phyloP scores from a whole-genome alignment of 2,113 vertebrate genomes.

The Callopanchax toddi region DNA sequence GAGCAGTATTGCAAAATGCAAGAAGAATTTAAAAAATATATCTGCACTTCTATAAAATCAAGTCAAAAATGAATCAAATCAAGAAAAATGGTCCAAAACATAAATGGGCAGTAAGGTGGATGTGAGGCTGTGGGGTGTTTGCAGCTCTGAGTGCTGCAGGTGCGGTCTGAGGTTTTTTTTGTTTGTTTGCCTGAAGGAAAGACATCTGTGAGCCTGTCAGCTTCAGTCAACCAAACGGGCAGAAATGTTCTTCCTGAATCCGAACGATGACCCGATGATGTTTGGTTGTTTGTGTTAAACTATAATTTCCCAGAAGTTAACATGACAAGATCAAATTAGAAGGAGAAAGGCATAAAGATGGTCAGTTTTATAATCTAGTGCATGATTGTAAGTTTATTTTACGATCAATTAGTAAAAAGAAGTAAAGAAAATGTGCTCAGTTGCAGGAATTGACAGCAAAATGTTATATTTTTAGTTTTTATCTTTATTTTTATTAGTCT shows the following conservation, averaged over 20 bases:
- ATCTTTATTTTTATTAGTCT: not conserved
- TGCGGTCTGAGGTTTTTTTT: constrained; percentile 38
- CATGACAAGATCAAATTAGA: not conserved
- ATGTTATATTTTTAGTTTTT: not conserved
- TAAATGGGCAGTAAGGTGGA: constrained; percentile 14
- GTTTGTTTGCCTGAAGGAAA: constrained; percentile 20
- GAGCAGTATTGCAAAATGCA: no score
- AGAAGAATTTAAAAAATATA: no score
- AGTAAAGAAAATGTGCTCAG: not conserved
- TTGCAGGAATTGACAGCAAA: not conserved
- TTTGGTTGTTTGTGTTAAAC: constrained; percentile 1
- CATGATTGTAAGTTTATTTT: not conserved
- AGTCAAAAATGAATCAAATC: not conserved
- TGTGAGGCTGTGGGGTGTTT: constrained; percentile 12
- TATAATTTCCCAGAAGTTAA: not conserved
- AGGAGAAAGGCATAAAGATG: not conserved
- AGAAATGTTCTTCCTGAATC: constrained; percentile 19
- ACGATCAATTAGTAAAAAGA: not conserved
- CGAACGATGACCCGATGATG: constrained; percentile 7
- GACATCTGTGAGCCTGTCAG: constrained; percentile 39
- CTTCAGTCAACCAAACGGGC: constrained; percentile 17
- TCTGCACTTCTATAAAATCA: no score
- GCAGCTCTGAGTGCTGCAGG: constrained; percentile 15
- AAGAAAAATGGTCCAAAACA: not conserved
- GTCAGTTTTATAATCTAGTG: not conserved